Conservation (phyloP, 2,888 invertebrate species). For the Cheilosia soror region DNA sequence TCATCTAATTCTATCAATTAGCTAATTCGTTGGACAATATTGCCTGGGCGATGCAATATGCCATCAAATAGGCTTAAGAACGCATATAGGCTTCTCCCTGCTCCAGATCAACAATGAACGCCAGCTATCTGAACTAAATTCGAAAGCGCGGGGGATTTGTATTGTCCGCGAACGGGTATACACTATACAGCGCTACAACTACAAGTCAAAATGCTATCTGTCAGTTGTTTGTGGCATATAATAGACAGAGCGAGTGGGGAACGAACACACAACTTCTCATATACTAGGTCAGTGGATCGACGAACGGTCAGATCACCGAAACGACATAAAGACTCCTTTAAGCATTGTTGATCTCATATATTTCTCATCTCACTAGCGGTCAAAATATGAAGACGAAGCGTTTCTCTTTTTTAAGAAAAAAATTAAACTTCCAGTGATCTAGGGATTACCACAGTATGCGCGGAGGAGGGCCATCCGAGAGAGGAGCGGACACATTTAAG, state of each 20-base stretch:
- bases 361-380: constrained; percentile 21
- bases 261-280: constrained; percentile 38
- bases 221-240: constrained; percentile 64
- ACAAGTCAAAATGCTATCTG: constrained; percentile 73
- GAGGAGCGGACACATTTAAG: constrained; percentile 39
- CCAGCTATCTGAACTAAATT: constrained; percentile 58
- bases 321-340: constrained; percentile 45
- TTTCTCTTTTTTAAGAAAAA: constrained; percentile 52
- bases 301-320: constrained; percentile 48
- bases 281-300: constrained; percentile 73
- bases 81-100: constrained; percentile 6
- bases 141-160: constrained; percentile 47
- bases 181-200: constrained; percentile 37
- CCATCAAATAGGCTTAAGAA: background rate
- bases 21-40: constrained; percentile 63
- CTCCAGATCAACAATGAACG: constrained; percentile 32
- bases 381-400: constrained; percentile 55
- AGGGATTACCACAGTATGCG: constrained; percentile 45
- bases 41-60: constrained; percentile 9
- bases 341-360: constrained; percentile 53
- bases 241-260: constrained; percentile 42
- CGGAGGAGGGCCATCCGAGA: background rate
- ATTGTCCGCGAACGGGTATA: constrained; percentile 22
- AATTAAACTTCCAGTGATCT: constrained; percentile 10
- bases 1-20: constrained; percentile 68